Conservation (phyloP, 2,888 invertebrate genomes). For the Eutolmus rufibarbis region DNA sequence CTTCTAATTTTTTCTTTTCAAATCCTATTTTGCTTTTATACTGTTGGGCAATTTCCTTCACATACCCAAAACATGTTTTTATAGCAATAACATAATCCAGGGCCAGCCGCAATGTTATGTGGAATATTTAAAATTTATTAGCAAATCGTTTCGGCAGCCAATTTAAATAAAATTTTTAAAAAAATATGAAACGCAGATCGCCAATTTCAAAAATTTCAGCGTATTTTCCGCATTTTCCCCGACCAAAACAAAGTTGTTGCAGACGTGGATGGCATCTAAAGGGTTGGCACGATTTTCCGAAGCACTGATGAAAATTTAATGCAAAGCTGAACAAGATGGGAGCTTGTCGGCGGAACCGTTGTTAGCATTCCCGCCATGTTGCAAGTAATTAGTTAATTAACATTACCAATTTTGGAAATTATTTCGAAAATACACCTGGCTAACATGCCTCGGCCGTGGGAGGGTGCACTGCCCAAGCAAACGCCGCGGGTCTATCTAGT, state of each 20-base stretch:
- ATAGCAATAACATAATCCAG: neutral
- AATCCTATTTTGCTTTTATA: neutral
- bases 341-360: neutral
- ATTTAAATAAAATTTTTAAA: neutral
- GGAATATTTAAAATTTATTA: neutral
- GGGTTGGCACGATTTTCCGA: neutral
- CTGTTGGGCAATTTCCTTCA: neutral
- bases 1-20: neutral
- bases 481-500: neutral
- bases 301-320: slow-evolving; percentile 24
- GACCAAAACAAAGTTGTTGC: neutral
- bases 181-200: neutral
- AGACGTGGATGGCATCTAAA: neutral
- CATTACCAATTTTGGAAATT: slow-evolving; percentile 21
- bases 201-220: neutral
- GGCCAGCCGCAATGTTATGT: neutral
- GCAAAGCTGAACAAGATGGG: slow-evolving; percentile 11
- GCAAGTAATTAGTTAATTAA: slow-evolving; percentile 37
- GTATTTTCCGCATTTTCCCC: neutral
- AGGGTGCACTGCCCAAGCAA: neutral
- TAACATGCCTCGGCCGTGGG: neutral
- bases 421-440: neutral
- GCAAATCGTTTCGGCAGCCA: neutral
- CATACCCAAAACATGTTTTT: neutral
- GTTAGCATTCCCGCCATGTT: neutral